These are phyloP conservation scores for Fistularia commersonii DNA, from an alignment of 2,797 vertebrate species.

Conservation along the genomic window DNA sequence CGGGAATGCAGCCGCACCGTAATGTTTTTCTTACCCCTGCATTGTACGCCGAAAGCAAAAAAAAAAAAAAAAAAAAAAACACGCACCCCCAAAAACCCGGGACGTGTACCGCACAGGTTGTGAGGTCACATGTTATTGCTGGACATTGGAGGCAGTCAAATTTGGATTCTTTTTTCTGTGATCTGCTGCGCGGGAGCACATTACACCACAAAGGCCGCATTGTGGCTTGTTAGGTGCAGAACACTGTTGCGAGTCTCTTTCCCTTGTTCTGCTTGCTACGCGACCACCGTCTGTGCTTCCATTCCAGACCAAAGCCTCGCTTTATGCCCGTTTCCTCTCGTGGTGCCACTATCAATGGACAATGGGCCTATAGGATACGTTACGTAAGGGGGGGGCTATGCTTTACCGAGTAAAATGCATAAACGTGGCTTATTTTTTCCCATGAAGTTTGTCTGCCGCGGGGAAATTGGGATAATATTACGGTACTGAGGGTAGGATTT, in stretches of 20 bases:
- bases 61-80: conserved; percentile 51
- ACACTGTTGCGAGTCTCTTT: conserved; percentile 41
- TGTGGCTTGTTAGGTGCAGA: conserved; percentile 68
- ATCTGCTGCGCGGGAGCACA: conserved; percentile 63
- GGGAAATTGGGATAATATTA: too few relatives aligned
- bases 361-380: conserved; percentile 50
- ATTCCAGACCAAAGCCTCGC: conserved; percentile 53
- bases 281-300: conserved; percentile 57
- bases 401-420: conserved; percentile 5
- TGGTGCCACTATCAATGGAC: conserved; percentile 61
- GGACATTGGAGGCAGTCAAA: conserved; percentile 75
- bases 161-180: conserved; percentile 75
- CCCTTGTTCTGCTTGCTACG: conserved; percentile 62
- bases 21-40: conserved; percentile 72
- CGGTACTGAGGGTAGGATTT: too few relatives aligned
- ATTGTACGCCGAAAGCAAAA: conserved; percentile 58
- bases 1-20: conserved; percentile 37
- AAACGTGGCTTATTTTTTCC: too few relatives aligned
- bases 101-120: conserved; percentile 67
- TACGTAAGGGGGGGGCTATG: conserved; percentile 29
- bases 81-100: too few relatives aligned
- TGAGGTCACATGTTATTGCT: conserved; percentile 84
- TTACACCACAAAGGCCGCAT: conserved; percentile 82
- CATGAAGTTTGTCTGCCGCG: too few relatives aligned
- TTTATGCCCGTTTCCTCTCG: conserved; percentile 58